A percentile compares a stretch with the other conserved stretches of the same genome.
Conservation (phyloP, 1,140 invertebrate species). For the Oryzaephilus surinamensis region DNA sequence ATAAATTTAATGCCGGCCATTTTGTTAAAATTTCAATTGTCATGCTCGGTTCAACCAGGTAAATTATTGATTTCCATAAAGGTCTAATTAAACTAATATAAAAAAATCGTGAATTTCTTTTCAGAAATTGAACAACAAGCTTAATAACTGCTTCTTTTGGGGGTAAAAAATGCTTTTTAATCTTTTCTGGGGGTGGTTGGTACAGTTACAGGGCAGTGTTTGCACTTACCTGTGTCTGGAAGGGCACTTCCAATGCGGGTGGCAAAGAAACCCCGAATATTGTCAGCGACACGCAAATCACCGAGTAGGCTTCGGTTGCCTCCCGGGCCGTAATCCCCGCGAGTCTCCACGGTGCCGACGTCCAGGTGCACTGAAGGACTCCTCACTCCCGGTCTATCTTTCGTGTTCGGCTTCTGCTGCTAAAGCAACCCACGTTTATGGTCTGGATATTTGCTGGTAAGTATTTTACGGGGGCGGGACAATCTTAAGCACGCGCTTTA, state of each 20-base stretch:
- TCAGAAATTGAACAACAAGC: no score
- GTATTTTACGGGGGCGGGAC: constrained; percentile 14
- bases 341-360: constrained; percentile 30
- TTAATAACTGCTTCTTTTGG: no score
- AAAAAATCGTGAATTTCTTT: no score
- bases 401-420: constrained; percentile 14
- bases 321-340: constrained; percentile 30
- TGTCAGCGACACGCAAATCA: constrained; percentile 42
- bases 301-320: constrained; percentile 42
- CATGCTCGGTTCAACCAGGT: neutral
- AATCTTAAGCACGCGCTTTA: constrained; percentile 15
- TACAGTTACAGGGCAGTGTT: neutral
- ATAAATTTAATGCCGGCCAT: constrained; percentile 7
- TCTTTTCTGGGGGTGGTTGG: neutral
- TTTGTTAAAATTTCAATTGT: no score
- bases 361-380: constrained; percentile 23
- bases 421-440: constrained; percentile 13
- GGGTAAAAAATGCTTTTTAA: no score
- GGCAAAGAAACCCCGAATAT: constrained; percentile 46
- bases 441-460: constrained; percentile 12
- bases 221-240: constrained; percentile 44
- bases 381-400: constrained; percentile 17
- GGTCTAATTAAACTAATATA: no score
- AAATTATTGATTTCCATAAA: neutral
- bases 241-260: constrained; percentile 43